phyloP scores from a whole-genome alignment of 1,140 invertebrate species.

The Penaeus vannamei region DNA sequence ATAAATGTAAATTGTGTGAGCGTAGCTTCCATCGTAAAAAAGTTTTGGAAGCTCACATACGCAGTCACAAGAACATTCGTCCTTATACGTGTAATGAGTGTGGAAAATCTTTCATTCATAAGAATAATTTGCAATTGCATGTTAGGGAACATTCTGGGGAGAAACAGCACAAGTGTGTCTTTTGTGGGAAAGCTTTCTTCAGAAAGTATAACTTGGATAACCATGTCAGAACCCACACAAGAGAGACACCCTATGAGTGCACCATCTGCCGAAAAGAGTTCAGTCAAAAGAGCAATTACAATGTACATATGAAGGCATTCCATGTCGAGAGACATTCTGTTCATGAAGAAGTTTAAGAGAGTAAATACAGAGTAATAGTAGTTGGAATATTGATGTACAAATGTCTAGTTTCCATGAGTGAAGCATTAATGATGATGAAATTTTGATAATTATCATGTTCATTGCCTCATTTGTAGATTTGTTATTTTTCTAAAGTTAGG shows the following conservation, averaged over 20 bases:
- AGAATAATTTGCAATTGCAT: slow-evolving; percentile 92
- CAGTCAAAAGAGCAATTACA: slow-evolving; percentile 69
- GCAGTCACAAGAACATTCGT: slow-evolving; percentile 70
- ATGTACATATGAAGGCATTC: slow-evolving; percentile 69
- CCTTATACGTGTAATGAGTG: slow-evolving; percentile 92
- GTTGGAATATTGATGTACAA: slow-evolving; percentile 36
- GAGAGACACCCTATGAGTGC: slow-evolving; percentile 77
- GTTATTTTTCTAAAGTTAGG: slow-evolving; percentile 36
- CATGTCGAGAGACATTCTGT: slow-evolving; percentile 67
- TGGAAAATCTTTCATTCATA: slow-evolving; percentile 92
- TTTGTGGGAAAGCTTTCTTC: slow-evolving; percentile 89
- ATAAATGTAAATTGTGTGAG: slow-evolving; percentile 87
- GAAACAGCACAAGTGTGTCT: slow-evolving; percentile 89
- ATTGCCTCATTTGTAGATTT: slow-evolving; percentile 30
- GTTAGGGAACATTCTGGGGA: slow-evolving; percentile 90
- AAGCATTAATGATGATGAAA: slow-evolving; percentile 44
- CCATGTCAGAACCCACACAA: slow-evolving; percentile 87
- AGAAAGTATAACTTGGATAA: slow-evolving; percentile 89
- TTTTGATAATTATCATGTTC: slow-evolving; percentile 27
- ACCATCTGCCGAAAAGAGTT: slow-evolving; percentile 68
- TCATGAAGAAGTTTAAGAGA: slow-evolving; percentile 65
- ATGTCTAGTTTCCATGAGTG: slow-evolving; percentile 47
- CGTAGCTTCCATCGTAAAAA: slow-evolving; percentile 85
- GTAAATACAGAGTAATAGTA: background rate
- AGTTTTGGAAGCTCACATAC: slow-evolving; percentile 83